Base-by-base conservation (phyloP, 2,888 invertebrate species). In the Adelphocoris suturalis region DNA sequence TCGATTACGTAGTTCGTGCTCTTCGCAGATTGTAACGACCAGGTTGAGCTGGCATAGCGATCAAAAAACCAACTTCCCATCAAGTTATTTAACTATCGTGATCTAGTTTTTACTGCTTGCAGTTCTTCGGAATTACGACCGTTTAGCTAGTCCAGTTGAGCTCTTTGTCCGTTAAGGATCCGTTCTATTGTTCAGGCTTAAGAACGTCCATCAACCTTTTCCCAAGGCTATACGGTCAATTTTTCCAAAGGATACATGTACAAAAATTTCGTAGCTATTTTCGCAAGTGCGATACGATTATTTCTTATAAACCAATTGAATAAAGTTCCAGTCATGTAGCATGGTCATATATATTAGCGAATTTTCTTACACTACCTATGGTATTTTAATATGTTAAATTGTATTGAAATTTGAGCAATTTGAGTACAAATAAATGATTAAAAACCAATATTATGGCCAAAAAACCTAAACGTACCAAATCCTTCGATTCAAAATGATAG, bases 11-110 rank as follows among this genome's bases (percentile, higher is more conserved):
- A 16, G 68, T 23, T 12, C 68, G 27, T 68, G 68, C 68, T 23
- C 68, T 61, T 68, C 68, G 68, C 68, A 23, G 23, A 68, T 68
- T 23, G 23, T 68, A 68, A 68, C 68, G 23, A 68, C 68, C 68
- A 68, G 23, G 68, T 23, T 13, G 19, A 68, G 68, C 27, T 23
- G 13, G 68, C 11, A 23, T 68, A 61, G n/a, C 61, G 14, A 68
- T 68, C 23, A 23, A 68, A 23, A 37, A 68, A 68, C 19, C 27
- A 23, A 68, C 68, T 68, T 68, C 68, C 68, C 68, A 68, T 68
- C 68, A 27, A 5, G 27, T 68, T 23, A 52, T 52, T 52, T 52
- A 52, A 52, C 23, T 68, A 7, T 1, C 68, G 68, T 11, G 68
- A 23, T 68, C 68, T 68, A 68, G 68, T 68, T 68, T 11, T 68